Conservation (phyloP, 2,888 invertebrate genomes). For the Caenorhabditis becei region DNA sequence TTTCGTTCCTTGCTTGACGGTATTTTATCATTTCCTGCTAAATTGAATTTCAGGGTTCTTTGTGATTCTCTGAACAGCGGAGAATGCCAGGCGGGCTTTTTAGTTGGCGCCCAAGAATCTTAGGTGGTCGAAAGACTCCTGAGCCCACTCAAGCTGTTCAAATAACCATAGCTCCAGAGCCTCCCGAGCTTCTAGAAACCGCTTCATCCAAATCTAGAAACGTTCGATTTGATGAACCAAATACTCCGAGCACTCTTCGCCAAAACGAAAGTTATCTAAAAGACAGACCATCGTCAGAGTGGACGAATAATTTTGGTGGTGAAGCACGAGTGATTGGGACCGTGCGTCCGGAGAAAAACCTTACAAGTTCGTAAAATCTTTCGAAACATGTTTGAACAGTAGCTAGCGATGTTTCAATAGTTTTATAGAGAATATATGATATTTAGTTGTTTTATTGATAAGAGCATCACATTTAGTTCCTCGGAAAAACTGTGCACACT, state of each 20-base stretch:
- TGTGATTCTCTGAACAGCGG: not conserved
- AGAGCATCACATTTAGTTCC: no score
- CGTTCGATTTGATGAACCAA: constrained; percentile 38
- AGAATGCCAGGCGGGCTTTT: constrained; percentile 60
- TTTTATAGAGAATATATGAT: not conserved
- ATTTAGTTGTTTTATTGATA: no score
- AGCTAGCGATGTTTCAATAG: no score
- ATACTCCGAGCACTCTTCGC: not conserved
- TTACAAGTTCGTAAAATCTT: constrained; percentile 22
- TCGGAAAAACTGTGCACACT: no score
- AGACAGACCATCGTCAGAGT: constrained; percentile 36
- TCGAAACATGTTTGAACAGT: no score
- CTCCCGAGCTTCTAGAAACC: constrained; percentile 26
- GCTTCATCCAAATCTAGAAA: constrained; percentile 29
- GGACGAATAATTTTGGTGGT: constrained; percentile 53
- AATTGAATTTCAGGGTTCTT: not conserved
- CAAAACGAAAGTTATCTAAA: constrained; percentile 19
- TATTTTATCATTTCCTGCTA: no score
- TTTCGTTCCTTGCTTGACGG: no score
- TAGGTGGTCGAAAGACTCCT: constrained; percentile 70
- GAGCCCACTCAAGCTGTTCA: constrained; percentile 68
- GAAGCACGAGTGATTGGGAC: constrained; percentile 60
- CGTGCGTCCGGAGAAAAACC: constrained; percentile 41
- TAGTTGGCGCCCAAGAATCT: constrained; percentile 69
- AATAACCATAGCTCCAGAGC: constrained; percentile 59